A percentile compares a stretch with the other conserved stretches of the same genome.
phyloP scores from a whole-genome alignment of 1,140 invertebrate genomes.

The Sitobion miscanthi region DNA sequence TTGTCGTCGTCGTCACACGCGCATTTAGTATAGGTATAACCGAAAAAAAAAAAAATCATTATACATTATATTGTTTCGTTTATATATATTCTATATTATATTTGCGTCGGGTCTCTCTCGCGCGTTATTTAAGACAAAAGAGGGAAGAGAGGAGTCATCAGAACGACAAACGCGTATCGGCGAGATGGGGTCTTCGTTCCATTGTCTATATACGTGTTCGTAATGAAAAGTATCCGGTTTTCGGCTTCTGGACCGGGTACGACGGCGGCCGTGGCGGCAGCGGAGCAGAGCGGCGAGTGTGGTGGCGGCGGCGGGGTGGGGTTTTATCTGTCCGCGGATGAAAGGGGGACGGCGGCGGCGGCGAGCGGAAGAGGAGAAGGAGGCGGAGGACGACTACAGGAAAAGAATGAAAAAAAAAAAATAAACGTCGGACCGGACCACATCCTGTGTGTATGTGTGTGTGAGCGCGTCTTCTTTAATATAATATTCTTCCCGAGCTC shows the following conservation, averaged over 20 bases:
- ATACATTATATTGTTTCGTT: constrained; percentile 29
- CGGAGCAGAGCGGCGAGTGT: not conserved
- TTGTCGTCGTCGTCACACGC: not conserved
- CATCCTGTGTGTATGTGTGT: constrained; percentile 38
- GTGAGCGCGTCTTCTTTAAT: constrained; percentile 10
- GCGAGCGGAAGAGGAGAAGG: not conserved
- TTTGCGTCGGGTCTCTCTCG: not conserved
- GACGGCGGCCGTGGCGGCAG: too few relatives aligned
- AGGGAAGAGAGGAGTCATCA: constrained; percentile 35
- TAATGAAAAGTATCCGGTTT: constrained; percentile 57
- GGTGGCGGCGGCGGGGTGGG: not conserved
- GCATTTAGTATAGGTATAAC: not conserved
- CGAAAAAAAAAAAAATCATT: constrained; percentile 20
- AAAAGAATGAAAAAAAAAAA: not conserved
- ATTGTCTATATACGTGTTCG: constrained; percentile 55
- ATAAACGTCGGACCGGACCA: constrained; percentile 49
- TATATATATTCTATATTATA: constrained; percentile 12
- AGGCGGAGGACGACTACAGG: not conserved
- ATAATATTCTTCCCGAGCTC: constrained; percentile 13
- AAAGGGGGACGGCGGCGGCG: not conserved
- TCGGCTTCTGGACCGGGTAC: constrained; percentile 53
- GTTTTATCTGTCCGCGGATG: constrained; percentile 45
- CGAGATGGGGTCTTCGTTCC: constrained; percentile 26
- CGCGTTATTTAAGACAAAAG: constrained; percentile 47
- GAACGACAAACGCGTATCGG: constrained; percentile 40